Conservation (phyloP, 2,113 vertebrate genomes). For the Hemiscyllium ocellatum region DNA sequence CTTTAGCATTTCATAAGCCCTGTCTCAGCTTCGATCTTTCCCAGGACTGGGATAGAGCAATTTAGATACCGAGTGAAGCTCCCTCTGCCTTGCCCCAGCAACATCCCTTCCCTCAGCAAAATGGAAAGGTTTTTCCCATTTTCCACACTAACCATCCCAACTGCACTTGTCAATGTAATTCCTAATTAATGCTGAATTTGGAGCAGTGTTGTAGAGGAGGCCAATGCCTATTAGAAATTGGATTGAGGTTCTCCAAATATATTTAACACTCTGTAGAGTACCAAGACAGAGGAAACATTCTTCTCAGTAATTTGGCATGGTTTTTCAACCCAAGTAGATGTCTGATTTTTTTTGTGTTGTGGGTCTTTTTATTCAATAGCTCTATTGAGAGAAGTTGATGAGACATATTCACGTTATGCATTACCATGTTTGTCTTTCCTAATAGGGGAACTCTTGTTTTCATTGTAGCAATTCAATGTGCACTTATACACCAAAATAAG, state of each 20-base stretch:
- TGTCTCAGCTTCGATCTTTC: not conserved
- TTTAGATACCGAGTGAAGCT: not conserved
- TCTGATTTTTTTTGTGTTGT: not conserved
- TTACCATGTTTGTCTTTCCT: not conserved
- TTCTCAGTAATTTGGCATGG: not conserved
- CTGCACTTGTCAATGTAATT: not conserved
- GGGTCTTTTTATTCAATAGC: not conserved
- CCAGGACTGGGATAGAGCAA: not conserved
- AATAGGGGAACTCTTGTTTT: not conserved
- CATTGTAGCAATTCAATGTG: not conserved
- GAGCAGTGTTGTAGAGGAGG: not conserved
- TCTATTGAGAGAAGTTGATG: not conserved
- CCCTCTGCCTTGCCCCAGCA: not conserved
- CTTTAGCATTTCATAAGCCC: not conserved
- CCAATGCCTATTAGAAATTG: not conserved
- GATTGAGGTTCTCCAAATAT: not conserved
- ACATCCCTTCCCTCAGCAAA: not conserved
- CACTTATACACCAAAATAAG: not conserved
- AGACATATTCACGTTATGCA: not conserved
- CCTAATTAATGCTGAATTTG: not conserved
- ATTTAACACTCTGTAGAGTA: not conserved
- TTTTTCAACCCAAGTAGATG: not conserved
- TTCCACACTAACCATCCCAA: not conserved
- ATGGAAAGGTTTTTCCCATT: not conserved
- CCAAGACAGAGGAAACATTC: not conserved